A percentile compares a stretch with the other conserved stretches of the same genome.
phyloP scores from a whole-genome alignment of 2,113 vertebrate genomes.

The Leptocoma aspasia region DNA sequence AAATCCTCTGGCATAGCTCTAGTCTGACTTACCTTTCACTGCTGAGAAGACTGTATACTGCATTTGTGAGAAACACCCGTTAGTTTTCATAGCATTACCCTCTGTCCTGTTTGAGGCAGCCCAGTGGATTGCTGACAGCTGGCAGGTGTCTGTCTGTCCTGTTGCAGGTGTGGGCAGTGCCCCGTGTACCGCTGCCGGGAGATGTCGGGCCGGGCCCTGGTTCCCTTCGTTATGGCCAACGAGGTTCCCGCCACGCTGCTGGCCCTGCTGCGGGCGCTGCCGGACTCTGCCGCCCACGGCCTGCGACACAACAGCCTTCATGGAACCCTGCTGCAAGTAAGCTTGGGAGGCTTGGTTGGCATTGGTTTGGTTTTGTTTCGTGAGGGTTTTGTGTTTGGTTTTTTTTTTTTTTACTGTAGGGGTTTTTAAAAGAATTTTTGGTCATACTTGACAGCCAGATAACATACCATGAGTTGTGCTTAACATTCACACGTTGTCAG shows the following conservation, averaged over 20 bases:
- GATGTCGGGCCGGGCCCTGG: slow-evolving; percentile 89
- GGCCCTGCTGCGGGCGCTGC: slow-evolving; percentile 79
- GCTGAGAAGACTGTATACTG: neutral
- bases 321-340: slow-evolving; percentile 88
- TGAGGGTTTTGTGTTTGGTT: accelerated
- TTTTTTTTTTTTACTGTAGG: neutral
- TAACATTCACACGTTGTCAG: neutral
- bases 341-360: neutral
- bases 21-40: neutral
- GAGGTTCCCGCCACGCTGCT: slow-evolving; percentile 76
- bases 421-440: neutral
- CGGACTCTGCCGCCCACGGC: slow-evolving; percentile 51
- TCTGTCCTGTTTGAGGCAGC: neutral
- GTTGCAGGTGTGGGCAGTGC: slow-evolving; percentile 81
- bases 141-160: neutral
- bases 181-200: slow-evolving; percentile 88
- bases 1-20: neutral
- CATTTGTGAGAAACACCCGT: neutral
- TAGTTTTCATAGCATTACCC: neutral
- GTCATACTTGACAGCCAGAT: neutral
- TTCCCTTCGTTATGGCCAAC: slow-evolving; percentile 84
- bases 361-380: accelerated
- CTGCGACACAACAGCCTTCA: slow-evolving; percentile 87
- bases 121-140: neutral
- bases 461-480: neutral